phyloP scores from a whole-genome alignment of 2,113 vertebrate species.

The Rhodinocichla rosea region DNA sequence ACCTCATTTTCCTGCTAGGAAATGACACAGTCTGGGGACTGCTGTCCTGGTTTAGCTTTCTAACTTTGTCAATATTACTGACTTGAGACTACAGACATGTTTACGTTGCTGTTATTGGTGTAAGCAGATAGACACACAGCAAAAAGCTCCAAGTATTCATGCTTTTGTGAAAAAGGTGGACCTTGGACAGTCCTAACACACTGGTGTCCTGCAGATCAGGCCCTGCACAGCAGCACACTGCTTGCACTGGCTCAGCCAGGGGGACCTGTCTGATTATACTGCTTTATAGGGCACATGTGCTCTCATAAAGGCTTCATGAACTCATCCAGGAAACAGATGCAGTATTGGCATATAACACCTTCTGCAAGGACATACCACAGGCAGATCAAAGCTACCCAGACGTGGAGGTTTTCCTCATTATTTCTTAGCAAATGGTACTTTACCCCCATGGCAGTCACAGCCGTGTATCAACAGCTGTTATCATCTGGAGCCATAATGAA shows the following conservation, averaged over 20 bases:
- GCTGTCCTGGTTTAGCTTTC: neutral
- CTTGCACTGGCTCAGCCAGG: neutral
- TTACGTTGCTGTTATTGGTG: fast-evolving
- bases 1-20: neutral
- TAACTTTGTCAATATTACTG: neutral
- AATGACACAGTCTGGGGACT: neutral
- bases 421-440: conserved; percentile 65
- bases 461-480: conserved; percentile 27
- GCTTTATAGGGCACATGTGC: neutral
- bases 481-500: conserved; percentile 58
- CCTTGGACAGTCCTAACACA: no score
- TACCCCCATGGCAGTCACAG: conserved; percentile 26
- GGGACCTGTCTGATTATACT: neutral
- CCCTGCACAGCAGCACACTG: neutral
- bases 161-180: neutral
- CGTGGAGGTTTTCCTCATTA: neutral
- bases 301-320: neutral
- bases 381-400: conserved; percentile 63
- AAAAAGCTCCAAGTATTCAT: neutral
- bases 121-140: neutral
- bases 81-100: neutral
- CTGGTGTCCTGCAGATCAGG: neutral
- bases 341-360: neutral
- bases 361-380: conserved; percentile 34
- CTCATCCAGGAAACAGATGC: conserved; percentile 28